phyloP scores from a whole-genome alignment of 2,113 vertebrate genomes.

The Odobenus rosmarus region DNA sequence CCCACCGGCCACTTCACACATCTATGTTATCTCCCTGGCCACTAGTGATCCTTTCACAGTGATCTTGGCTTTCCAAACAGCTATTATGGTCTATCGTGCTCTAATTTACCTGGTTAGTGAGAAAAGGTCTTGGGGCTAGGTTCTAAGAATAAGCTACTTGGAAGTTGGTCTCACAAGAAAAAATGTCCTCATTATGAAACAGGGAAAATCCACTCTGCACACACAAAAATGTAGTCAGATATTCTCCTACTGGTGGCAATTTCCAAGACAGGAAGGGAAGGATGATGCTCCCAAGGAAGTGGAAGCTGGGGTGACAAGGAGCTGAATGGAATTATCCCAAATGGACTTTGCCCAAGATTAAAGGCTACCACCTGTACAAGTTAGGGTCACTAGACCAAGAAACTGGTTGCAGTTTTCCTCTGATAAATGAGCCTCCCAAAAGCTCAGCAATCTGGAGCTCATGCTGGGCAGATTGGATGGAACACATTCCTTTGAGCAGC shows the following conservation, averaged over 20 bases:
- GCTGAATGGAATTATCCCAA: slow-evolving; percentile 44
- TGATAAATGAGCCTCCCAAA: slow-evolving; percentile 1
- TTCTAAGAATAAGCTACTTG: slow-evolving; percentile 6
- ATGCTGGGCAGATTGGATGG: not conserved
- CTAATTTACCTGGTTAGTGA: slow-evolving; percentile 30
- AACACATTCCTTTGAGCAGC: not conserved
- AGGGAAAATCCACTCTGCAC: not conserved
- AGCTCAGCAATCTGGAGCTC: not conserved
- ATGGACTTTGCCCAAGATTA: slow-evolving; percentile 47
- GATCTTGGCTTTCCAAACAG: not conserved
- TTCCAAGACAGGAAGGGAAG: slow-evolving; percentile 32
- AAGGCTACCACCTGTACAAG: not conserved
- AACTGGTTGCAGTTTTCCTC: not conserved
- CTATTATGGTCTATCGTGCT: not conserved
- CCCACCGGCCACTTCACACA: not conserved
- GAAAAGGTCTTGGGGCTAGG: not conserved
- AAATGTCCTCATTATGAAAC: not conserved
- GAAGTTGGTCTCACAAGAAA: slow-evolving; percentile 20
- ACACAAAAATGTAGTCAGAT: not conserved
- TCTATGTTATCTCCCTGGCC: not conserved
- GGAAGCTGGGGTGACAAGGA: not conserved
- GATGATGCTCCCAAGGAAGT: not conserved
- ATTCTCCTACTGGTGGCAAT: not conserved
- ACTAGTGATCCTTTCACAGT: not conserved
- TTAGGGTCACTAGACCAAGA: not conserved